phyloP scores from a whole-genome alignment of 1,140 invertebrate species.

The Battus philenor region DNA sequence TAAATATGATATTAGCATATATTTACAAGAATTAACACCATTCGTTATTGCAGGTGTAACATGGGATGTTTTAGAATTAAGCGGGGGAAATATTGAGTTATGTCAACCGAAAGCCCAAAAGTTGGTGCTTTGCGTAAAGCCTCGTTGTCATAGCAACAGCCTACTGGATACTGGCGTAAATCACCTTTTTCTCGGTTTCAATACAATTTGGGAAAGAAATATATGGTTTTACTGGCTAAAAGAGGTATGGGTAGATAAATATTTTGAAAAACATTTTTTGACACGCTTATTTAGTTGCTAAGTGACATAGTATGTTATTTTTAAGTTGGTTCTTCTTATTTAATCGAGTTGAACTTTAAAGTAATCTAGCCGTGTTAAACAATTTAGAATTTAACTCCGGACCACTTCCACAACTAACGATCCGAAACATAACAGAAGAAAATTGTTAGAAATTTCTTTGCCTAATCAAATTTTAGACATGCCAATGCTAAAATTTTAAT shows the following conservation, averaged over 20 bases:
- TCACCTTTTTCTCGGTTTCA: constrained; percentile 79
- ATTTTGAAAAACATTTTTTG: too few species aligned
- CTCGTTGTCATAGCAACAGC: constrained; percentile 48
- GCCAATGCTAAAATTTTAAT: constrained; percentile 35
- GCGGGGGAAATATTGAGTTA: constrained; percentile 64
- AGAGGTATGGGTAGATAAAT: constrained; percentile 75
- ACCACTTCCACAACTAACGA: constrained; percentile 68
- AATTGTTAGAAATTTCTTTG: constrained; percentile 60
- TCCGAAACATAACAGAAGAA: constrained; percentile 37
- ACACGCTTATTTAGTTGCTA: too few species aligned
- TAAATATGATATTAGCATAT: constrained; percentile 5
- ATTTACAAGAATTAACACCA: not conserved
- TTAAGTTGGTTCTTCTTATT: too few species aligned
- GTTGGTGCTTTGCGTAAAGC: constrained; percentile 67
- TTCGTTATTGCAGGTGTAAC: constrained; percentile 35
- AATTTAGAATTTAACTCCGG: constrained; percentile 56
- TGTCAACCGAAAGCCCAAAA: constrained; percentile 66
- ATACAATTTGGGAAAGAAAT: constrained; percentile 79
- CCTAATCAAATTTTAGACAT: constrained; percentile 52
- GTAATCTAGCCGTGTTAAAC: constrained; percentile 24
- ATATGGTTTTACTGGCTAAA: constrained; percentile 80
- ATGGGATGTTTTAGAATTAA: constrained; percentile 55
- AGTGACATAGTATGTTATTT: too few species aligned
- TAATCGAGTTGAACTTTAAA: too few species aligned
- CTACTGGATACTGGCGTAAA: constrained; percentile 41